Base-by-base conservation (phyloP, 2,113 vertebrate genomes). In the Asarcornis scutulata region DNA sequence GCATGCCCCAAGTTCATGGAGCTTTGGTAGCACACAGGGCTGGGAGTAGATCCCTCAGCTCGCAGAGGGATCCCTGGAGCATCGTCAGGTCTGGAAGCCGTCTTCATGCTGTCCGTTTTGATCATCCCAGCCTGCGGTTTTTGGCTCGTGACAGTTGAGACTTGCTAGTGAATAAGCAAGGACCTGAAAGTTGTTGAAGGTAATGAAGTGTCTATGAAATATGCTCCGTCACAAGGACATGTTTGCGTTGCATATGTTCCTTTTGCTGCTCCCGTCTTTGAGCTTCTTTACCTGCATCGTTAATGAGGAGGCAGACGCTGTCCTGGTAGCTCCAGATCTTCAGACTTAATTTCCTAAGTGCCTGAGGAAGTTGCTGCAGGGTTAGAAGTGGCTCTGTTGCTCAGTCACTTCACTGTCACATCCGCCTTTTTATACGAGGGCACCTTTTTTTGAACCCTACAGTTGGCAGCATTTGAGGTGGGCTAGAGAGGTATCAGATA, bases 181-280 rank as follows among this genome's bases (percentile, higher is more conserved):
- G 73, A 78, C 83, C 90, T 80, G 55, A 66, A 88, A 95, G 77
- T 52, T 92, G 69, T 92, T 93, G 80, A 92, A 86, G 88, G 90
- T 93, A 96, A 93, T 95, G 88, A 96, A 95, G 88, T 96, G 88
- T 83, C 86, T 72, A 22, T 96, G 91, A 96, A 93, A 93, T 93
- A 94, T 63, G 27, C 56, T 81, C 68, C 64, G 94, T 80, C 72
- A 64, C 92, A 95, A 94, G 94, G 94, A 88, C 88, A 34, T 58
- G 64, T 78, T 96, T 94, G 29, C 62, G 78, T 91, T 94, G 90
- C 80, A 32, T 94, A 79, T 87, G 55, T 71, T 94, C 25, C 44
- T 94, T 82, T 92, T 91, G 91, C 80, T 93, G 83, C 83, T 93
- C 34, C 83, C 76, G 86, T 85, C 83, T 96, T 94, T 66, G 74